Evolutionary conservation across 2,888 invertebrate species (phyloP), one percentile per base, ranked within the genome.

Genomic region (Nomada fabriciana): DNA sequence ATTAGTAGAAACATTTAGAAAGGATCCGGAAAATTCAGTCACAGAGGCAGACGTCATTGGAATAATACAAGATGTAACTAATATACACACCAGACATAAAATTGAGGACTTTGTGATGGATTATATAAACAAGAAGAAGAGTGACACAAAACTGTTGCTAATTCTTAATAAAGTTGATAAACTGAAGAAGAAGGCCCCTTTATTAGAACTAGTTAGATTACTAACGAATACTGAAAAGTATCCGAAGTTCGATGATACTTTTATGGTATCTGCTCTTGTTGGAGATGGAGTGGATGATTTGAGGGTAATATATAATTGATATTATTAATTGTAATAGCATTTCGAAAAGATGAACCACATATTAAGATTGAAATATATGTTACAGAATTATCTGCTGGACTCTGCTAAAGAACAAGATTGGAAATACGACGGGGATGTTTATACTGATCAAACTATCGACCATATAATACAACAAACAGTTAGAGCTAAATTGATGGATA

Each of bases 81-180:
- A 97, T 92, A 92, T 94, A 59, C 96, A 96, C 94, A 96, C 96
- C 0, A 96, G 97, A 83, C 95, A 96, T 59, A 94, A 92, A 63
- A 94, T 99, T 23, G 96, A 97, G 92, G 91, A 94, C 1, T 96
- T 97, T 92, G 94, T 98, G 0, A 91, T 97, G 2, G 94, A 96
- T 47, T 94, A 98, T 78, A 94, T 99, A n/a, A 88, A 94, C 18
- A n/a, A 81, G 18, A 57, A 61, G 20, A 89, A 93, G 13, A 94
- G 94, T 70, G 92, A 95, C 5, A 94, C 95, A 77, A 96, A 96
- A 0, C 96, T 96, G 88, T 96, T 99, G 90, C 94, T 99, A 23
- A 96, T 99, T 76, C 94, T 99, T 23, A 99, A 99, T 94, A 99
- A 99, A 95, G 97, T 97, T 92, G 94, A 94, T 91, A 90, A 97